Base-by-base conservation (phyloP, 2,113 vertebrate genomes). In the Scomber scombrus region DNA sequence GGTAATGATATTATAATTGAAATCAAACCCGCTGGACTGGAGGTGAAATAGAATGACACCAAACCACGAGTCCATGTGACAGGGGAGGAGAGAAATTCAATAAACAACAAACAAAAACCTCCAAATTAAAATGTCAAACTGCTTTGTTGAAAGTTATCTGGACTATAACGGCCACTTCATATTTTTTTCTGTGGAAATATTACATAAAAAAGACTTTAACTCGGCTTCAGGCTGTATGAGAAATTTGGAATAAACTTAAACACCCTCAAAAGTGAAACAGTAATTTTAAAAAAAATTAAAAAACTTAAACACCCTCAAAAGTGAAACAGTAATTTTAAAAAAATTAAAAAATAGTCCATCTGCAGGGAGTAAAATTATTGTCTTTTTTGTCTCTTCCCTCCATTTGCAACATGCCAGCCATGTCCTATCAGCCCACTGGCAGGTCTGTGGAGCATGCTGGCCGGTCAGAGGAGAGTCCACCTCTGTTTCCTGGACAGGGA, bases 1-100 rank as follows among this genome's bases (percentile, higher is more conserved):
- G 95, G 93, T 96, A 94, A 96, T 91, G 93, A 67, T 58, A 82
- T 75, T 95, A 91, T 89, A 80, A 92, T 90, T 92, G 82, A 91
- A 95, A 89, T 89, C 71, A 78, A 93, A 92, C 18, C 51, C 70
- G 6, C 54, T 74, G 2, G n/a, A 23, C 40, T 77, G 56, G 66
- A 89, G 76, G 90, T 88, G 91, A 93, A 91, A 88, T n/a, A 29
- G 12, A 70, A 57, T 66, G 21, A n/a, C 19, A 47, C 5, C 18
- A 51, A 55, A 70, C 1, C 2, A 11, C 16, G 4, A 66, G 54
- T 58, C 34, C 43, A 50, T 26, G 11, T 75, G 16, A 54, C n/a
- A 49, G 19, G 18, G 4, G 21, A 46, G 11, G n/a, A 11, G 1
- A 55, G 1, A 10, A 7, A 40, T 40, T 40, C 34, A 40, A 40